phyloP scores from a whole-genome alignment of 2,113 vertebrate genomes.

The Mus musculus region GRCm39 chr17:64809001-64809500 shows the following conservation, averaged over 20 bases:
- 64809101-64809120: neutral
- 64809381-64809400: neutral
- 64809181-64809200: neutral
- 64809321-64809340: neutral
- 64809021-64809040: neutral
- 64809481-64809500: neutral
- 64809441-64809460: neutral
- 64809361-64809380: constrained; percentile 22
- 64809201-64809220: neutral
- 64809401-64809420: neutral
- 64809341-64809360: neutral
- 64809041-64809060: neutral
- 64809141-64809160: constrained; percentile 18
- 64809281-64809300: neutral
- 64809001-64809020: neutral
- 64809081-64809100: neutral
- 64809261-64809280: neutral
- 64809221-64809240: neutral
- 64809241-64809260: neutral
- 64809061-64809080: neutral
- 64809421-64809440: neutral
- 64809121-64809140: neutral
- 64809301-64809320: neutral
- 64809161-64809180: neutral
- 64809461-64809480: neutral